These are phyloP conservation scores for Cantharis nigra DNA, from an alignment of 2,888 invertebrate genomes.

Conservation along the genomic window DNA sequence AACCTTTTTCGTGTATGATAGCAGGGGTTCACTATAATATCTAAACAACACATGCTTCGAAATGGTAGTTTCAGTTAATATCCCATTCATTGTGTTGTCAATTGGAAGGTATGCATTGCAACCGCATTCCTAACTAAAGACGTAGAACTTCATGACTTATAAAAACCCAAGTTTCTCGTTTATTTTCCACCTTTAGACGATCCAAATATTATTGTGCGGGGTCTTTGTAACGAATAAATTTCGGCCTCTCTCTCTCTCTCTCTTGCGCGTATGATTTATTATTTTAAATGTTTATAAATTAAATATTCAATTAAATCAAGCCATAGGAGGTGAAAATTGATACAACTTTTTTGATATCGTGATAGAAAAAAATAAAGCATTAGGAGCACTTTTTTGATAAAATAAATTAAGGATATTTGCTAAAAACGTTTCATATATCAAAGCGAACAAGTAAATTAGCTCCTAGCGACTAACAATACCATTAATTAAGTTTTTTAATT, in stretches of 20 bases:
- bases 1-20: slow-evolving; percentile 15
- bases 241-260: background rate
- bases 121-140: slow-evolving; percentile 36
- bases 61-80: slow-evolving; percentile 25
- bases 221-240: background rate
- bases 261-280: background rate
- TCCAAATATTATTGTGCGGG: slow-evolving; percentile 6
- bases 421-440: slow-evolving; percentile 27
- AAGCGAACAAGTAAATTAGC: slow-evolving; percentile 28
- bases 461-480: slow-evolving; percentile 33
- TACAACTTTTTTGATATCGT: background rate
- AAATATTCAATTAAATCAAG: background rate
- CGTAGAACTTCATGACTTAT: slow-evolving; percentile 29
- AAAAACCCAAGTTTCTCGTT: slow-evolving; percentile 30
- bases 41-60: slow-evolving; percentile 22
- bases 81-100: slow-evolving; percentile 34
- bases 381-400: background rate
- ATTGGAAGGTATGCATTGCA: slow-evolving; percentile 31
- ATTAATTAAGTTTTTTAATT: slow-evolving; percentile 39
- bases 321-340: slow-evolving; percentile 6
- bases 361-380: background rate
- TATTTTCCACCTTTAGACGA: slow-evolving; percentile 8
- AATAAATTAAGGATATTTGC: background rate
- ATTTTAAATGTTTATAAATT: slow-evolving; percentile 1
- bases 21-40: slow-evolving; percentile 21